A percentile compares a stretch with the other conserved stretches of the same genome.
Conservation (phyloP, 2,888 invertebrate species). For the Brachyopa scutellaris region DNA sequence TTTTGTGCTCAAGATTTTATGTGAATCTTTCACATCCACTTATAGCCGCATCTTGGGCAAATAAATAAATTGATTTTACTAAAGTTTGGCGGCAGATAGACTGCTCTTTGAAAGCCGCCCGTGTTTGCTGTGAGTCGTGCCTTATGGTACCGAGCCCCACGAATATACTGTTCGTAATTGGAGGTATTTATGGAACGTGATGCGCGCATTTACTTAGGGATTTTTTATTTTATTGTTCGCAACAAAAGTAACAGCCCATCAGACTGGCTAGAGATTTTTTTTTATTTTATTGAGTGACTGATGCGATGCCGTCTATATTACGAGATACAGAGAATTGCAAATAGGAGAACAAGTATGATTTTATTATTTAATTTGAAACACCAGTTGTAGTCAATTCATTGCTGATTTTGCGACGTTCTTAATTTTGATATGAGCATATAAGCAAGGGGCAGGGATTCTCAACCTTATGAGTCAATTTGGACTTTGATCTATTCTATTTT, state of each 20-base stretch:
- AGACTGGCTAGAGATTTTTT: background rate
- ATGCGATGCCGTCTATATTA: constrained; percentile 45
- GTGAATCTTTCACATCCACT: constrained; percentile 70
- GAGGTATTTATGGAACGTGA: constrained; percentile 63
- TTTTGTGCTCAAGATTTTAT: constrained; percentile 57
- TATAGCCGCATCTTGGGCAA: constrained; percentile 69
- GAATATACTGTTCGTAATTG: constrained; percentile 68
- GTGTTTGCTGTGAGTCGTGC: too few species aligned
- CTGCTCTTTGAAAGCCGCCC: too few species aligned
- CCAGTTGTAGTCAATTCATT: too few species aligned
- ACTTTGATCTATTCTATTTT: too few species aligned
- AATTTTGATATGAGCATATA: too few species aligned
- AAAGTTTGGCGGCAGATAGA: constrained; percentile 43
- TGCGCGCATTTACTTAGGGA: constrained; percentile 55
- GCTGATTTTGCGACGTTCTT: too few species aligned
- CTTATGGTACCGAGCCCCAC: too few species aligned
- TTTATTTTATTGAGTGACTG: constrained; percentile 69
- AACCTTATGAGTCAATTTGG: too few species aligned
- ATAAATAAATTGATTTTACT: constrained; percentile 71
- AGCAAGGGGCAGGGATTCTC: too few species aligned
- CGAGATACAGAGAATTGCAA: constrained; percentile 31
- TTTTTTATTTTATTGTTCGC: constrained; percentile 16
- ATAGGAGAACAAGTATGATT: too few species aligned
- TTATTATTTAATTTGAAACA: too few species aligned
- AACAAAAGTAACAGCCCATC: too few species aligned